These are phyloP conservation scores for Siphamia tubifer DNA, from an alignment of 2,113 vertebrate species.

Conservation along the genomic window DNA sequence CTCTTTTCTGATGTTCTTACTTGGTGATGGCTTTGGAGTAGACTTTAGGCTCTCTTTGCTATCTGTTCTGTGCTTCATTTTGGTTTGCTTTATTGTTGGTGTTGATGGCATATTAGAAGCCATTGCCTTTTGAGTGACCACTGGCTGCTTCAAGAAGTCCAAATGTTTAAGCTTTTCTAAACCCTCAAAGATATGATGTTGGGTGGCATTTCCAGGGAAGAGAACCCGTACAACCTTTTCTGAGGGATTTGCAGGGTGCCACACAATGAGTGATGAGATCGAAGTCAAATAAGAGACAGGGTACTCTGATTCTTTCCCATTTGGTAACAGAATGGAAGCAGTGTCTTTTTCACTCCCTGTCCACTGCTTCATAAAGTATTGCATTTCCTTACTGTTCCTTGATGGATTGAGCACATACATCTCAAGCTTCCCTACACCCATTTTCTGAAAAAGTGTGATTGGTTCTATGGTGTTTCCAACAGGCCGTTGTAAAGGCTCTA, in stretches of 20 bases:
- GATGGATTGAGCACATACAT: slow-evolving; percentile 97
- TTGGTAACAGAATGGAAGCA: slow-evolving; percentile 85
- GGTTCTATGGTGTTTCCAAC: slow-evolving; percentile 88
- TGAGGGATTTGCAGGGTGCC: slow-evolving; percentile 93
- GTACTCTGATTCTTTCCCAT: slow-evolving; percentile 90
- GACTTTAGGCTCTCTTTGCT: slow-evolving; percentile 94
- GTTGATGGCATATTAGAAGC: slow-evolving; percentile 78
- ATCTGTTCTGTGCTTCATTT: slow-evolving; percentile 89
- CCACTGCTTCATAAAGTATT: slow-evolving; percentile 96
- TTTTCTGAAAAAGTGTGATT: slow-evolving; percentile 95
- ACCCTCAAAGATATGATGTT: slow-evolving; percentile 92
- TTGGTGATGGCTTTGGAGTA: slow-evolving; percentile 82
- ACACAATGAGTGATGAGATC: slow-evolving; percentile 93
- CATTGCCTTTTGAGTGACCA: slow-evolving; percentile 90
- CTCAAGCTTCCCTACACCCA: slow-evolving; percentile 96
- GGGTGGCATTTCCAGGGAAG: slow-evolving; percentile 94
- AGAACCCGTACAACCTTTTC: slow-evolving; percentile 96
- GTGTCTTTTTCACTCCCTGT: slow-evolving; percentile 90
- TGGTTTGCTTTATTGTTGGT: slow-evolving; percentile 87
- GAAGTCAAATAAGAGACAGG: slow-evolving; percentile 91
- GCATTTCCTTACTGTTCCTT: slow-evolving; percentile 93
- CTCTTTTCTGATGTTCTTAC: slow-evolving; percentile 85
- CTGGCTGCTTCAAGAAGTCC: slow-evolving; percentile 91
- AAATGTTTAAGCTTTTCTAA: slow-evolving; percentile 95
- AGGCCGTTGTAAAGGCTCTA: slow-evolving; percentile 88